Evolutionary conservation across 2,888 invertebrate species (phyloP).

Genomic region (Melipona bicolor): DNA sequence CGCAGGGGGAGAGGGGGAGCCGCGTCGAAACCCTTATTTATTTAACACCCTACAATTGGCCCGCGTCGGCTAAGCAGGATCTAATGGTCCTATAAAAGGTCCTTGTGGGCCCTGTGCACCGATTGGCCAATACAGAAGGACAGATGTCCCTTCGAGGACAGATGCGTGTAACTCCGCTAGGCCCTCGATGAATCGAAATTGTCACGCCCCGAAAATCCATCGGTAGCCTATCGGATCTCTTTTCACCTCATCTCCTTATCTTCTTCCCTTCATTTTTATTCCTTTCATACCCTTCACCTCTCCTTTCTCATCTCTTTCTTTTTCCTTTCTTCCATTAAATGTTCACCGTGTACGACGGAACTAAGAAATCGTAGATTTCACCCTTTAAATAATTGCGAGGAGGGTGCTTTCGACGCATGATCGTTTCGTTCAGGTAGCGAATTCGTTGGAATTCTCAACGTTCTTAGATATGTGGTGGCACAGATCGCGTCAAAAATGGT

Average conservation of each 20-base stretch:
- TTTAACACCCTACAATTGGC: slow-evolving; percentile 84
- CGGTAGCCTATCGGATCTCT: slow-evolving; percentile 56
- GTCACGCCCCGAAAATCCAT: slow-evolving; percentile 81
- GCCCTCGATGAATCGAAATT: slow-evolving; percentile 80
- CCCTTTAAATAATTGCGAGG: slow-evolving; percentile 8
- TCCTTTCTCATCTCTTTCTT: not conserved
- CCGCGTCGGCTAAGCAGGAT: slow-evolving; percentile 82
- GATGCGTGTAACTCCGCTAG: slow-evolving; percentile 73
- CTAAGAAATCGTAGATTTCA: slow-evolving; percentile 46
- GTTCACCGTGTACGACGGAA: not conserved
- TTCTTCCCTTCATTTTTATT: not conserved
- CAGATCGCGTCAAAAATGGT: too few species aligned
- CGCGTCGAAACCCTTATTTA: slow-evolving; percentile 81
- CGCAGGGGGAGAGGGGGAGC: slow-evolving; percentile 1
- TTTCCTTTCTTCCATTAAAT: too few species aligned
- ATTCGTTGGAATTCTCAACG: slow-evolving; percentile 13
- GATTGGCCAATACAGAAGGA: slow-evolving; percentile 77
- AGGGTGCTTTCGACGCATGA: slow-evolving; percentile 18
- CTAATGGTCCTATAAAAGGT: slow-evolving; percentile 83
- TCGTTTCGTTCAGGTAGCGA: slow-evolving; percentile 39
- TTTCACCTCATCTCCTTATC: slow-evolving; percentile 56
- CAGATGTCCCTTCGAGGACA: slow-evolving; percentile 81
- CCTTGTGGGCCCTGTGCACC: slow-evolving; percentile 71
- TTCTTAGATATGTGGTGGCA: too few species aligned
- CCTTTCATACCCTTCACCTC: not conserved